Evolutionary conservation across 2,888 invertebrate species (phyloP).

Genomic region (Hydriomena furcata): DNA sequence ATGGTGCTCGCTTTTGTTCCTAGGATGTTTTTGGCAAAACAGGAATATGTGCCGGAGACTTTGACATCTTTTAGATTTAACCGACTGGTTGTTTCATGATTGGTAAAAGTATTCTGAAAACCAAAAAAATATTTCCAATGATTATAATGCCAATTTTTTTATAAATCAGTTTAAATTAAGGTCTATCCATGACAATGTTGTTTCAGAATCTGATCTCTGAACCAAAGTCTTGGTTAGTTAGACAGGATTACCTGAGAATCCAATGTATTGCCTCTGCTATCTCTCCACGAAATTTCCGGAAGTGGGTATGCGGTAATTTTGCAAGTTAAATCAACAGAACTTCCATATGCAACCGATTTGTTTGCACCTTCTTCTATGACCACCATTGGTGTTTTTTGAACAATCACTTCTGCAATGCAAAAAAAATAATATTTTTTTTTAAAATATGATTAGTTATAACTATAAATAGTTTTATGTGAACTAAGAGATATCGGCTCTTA

Average conservation of each 20-base stretch:
- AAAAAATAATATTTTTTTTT: not conserved
- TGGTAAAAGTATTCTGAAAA: slow-evolving; percentile 6
- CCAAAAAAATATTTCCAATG: too few relatives aligned
- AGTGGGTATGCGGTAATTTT: slow-evolving; percentile 14
- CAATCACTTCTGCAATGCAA: slow-evolving; percentile 16
- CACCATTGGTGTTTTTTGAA: slow-evolving; percentile 11
- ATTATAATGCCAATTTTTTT: too few relatives aligned
- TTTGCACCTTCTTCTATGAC: slow-evolving; percentile 9
- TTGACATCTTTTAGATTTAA: slow-evolving; percentile 4
- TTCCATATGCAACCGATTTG: slow-evolving; percentile 12
- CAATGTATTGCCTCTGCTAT: slow-evolving; percentile 12
- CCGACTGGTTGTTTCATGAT: slow-evolving; percentile 3
- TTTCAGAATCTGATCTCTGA: too few relatives aligned
- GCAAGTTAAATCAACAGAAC: slow-evolving; percentile 10
- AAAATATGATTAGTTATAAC: too few relatives aligned
- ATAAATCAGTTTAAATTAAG: too few relatives aligned
- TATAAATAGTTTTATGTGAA: too few relatives aligned
- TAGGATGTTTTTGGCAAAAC: slow-evolving; percentile 14
- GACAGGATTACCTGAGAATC: slow-evolving; percentile 2
- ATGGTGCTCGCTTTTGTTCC: slow-evolving; percentile 9
- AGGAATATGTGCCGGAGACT: slow-evolving; percentile 12
- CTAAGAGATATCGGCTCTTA: too few relatives aligned
- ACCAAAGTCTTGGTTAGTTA: too few relatives aligned
- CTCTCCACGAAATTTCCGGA: slow-evolving; percentile 18
- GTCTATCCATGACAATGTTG: too few relatives aligned